A percentile compares a stretch with the other conserved stretches of the same genome.
Evolutionary conservation across 1,140 invertebrate genomes (phyloP).

Genomic region (Brachionus manjavacas): DNA sequence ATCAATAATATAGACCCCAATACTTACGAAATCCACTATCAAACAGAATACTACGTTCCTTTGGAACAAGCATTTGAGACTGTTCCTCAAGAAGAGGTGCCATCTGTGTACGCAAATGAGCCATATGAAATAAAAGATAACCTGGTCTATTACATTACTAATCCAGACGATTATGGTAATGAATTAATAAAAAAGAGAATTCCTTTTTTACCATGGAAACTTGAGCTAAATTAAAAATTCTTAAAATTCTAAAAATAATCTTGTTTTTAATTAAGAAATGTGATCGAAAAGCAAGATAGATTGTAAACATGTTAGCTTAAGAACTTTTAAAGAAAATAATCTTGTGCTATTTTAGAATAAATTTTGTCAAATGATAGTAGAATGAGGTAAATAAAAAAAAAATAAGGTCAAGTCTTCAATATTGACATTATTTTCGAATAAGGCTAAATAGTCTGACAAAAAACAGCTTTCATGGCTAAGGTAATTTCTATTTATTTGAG

Average conservation of each 20-base stretch:
- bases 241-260: too few relatives aligned
- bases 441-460: background rate
- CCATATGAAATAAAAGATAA: background rate
- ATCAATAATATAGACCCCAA: background rate
- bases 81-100: background rate
- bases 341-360: background rate
- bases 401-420: background rate
- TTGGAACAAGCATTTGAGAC: background rate
- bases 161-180: conserved; percentile 31
- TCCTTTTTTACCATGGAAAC: conserved; percentile 15
- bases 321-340: background rate
- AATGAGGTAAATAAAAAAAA: background rate
- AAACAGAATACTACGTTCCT: background rate
- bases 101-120: background rate
- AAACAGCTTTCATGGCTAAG: background rate
- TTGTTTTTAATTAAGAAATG: background rate
- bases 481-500: background rate
- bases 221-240: background rate
- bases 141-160: background rate
- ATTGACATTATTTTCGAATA: background rate
- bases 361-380: background rate
- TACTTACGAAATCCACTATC: background rate
- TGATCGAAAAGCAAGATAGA: background rate
- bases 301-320: conserved; percentile 1
- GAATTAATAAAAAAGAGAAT: background rate